phyloP scores from a whole-genome alignment of 2,888 invertebrate genomes.

The Monochamus alternatus region DNA sequence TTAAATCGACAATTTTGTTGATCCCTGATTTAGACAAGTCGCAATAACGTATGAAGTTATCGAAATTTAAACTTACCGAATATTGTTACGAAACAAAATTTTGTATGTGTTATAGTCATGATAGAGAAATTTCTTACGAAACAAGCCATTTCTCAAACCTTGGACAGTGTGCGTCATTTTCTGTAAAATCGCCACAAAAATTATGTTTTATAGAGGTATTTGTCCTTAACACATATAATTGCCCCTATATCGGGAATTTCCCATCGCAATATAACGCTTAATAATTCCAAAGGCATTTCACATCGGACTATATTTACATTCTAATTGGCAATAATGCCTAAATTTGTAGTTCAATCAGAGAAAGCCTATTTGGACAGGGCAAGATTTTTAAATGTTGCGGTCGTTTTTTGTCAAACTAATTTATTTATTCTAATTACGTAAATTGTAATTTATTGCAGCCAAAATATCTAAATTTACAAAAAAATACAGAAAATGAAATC shows the following conservation, averaged over 20 bases:
- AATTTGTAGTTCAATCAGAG: neutral
- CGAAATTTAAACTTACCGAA: slow-evolving; percentile 14
- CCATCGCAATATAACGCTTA: neutral
- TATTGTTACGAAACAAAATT: neutral
- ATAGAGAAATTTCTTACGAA: slow-evolving; percentile 29
- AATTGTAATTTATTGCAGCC: no score
- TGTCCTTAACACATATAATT: slow-evolving; percentile 28
- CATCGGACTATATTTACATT: neutral
- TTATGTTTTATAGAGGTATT: slow-evolving; percentile 1
- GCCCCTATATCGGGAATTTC: slow-evolving; percentile 13
- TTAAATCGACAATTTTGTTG: neutral
- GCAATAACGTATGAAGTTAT: slow-evolving; percentile 1
- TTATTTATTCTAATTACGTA: no score
- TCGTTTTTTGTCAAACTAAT: no score
- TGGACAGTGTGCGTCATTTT: slow-evolving; percentile 23
- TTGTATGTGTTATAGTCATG: slow-evolving; percentile 23
- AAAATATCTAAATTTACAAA: no score
- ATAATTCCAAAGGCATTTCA: neutral
- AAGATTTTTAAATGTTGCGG: no score
- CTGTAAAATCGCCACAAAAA: slow-evolving; percentile 15
- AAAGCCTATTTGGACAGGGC: no score
- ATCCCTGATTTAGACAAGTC: slow-evolving; percentile 12
- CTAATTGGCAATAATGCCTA: neutral
- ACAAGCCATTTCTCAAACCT: slow-evolving; percentile 19
- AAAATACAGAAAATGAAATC: no score